Evolutionary conservation across 2,888 invertebrate genomes (phyloP), one percentile per base, ranked within the genome.

Genomic region (Sesamia inferens): DNA sequence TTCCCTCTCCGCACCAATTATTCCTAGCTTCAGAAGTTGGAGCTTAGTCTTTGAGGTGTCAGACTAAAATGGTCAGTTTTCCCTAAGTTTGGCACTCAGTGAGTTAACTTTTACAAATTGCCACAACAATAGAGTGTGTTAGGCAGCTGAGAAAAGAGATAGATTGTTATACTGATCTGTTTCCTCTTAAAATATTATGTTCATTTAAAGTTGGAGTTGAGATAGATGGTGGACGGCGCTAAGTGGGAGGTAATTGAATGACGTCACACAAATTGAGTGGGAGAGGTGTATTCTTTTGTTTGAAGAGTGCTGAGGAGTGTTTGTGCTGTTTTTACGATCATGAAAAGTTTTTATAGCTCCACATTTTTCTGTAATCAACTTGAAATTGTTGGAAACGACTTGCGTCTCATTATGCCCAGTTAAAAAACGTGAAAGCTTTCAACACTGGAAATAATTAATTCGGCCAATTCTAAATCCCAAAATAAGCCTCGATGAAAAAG

Each of bases 31-130:
- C 11, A 75, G 78, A 71, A 69, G 71, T 68, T 64, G 39, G 67
- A 14, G 63, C 66, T 74, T 47, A 74, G 73, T 79, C 48, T 70
- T 68, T 57, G 68, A 80, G 76, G 87, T 92, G 77, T 88, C 94
- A 83, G 51, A 42, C 47, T 80, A 80, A 68, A 80, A 72, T 92
- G 92, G 95, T 86, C 82, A 73, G 66, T 84, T 83, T 86, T 92
- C 94, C 94, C 95, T 94, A 89, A 93, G 90, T 91, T 92, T 83
- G 87, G 89, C 89, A 89, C 90, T 85, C 88, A 91, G 89, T 92
- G 93, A 92, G 94, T 93, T 95, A 94, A 95, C 94, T 94, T 94
- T 94, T 94, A 95, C 95, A 95, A 95, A 95, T 95, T 94, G 92
- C 94, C 88, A 85, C 89, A 87, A 89, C 92, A 92, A 94, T 93